Base-by-base conservation (phyloP, 2,113 vertebrate species). In the Neolamprologus toae region DNA sequence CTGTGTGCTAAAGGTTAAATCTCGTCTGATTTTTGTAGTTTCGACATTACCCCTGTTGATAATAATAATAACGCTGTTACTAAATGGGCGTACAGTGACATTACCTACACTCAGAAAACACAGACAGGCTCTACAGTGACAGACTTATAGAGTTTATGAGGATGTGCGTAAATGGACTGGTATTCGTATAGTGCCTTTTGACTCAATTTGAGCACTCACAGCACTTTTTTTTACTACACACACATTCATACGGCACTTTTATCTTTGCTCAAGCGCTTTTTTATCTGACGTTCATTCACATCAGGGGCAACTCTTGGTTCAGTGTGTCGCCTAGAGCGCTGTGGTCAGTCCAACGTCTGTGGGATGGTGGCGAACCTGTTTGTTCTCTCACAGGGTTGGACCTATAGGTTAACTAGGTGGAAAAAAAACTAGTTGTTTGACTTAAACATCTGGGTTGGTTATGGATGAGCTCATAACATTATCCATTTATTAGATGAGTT, bases 341-440 rank as follows among this genome's bases (percentile, higher is more conserved):
- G 33, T 6, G 63, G 63, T 40, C 35, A 40, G 35, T 21, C 33
- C 63, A 21, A 14, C 5, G 1, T 37, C 19, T 1, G 0, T 66
- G 61, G 31, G 31, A 35, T 35, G 61, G 31, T n/a, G 61, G 1
- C 17, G 0, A 66, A 66, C 2, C 31, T 21, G 61, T 37, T 66
- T 66, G 61, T n/a, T 37, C 33, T 66, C 33, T 37, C 33, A 37
- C 19, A 1, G 61, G 19, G 10, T 66, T 66, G 10, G 33, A 37
- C 33, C 6, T 21, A 37, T 12, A 66, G 4, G 61, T 66, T 66
- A 66, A 66, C 4, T n/a, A n/a, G 4, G 31, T 66, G 28, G 9
- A 0, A 12, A 0, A 11, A 66, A 66, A 37, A 12, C 0, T 13
- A 37, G 61, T 8, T 66, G 33, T 8, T 47, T 76, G 71, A 28